Evolutionary conservation across 64 coral and sea anemone genomes (phyloP).

Genomic region (Trachythela sp.): DNA sequence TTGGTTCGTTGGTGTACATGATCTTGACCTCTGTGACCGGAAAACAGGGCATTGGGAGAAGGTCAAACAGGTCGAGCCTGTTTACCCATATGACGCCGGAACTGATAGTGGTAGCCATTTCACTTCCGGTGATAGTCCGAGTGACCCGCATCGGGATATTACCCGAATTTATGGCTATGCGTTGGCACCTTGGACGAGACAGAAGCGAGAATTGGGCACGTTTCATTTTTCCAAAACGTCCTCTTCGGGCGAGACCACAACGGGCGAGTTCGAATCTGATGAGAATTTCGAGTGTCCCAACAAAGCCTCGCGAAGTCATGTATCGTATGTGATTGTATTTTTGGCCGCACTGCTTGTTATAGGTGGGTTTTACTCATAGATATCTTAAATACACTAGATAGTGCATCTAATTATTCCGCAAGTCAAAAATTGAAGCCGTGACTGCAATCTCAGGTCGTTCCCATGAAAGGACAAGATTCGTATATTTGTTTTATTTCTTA

Average conservation of each 20-base stretch:
- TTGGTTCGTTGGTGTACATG: conserved; percentile 54
- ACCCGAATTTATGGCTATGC: not conserved
- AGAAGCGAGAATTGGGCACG: not conserved
- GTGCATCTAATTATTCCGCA: too few species aligned
- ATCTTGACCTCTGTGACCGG: conserved; percentile 34
- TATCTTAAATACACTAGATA: too few species aligned
- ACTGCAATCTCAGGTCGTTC: too few species aligned
- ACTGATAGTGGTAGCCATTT: conserved; percentile 37
- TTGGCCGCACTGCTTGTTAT: not conserved
- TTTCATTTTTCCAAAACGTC: not conserved
- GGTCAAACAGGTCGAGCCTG: not conserved
- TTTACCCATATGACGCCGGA: conserved; percentile 47
- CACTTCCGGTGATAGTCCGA: not conserved
- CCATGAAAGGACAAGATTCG: too few species aligned
- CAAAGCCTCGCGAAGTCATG: not conserved
- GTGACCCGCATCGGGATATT: conserved; percentile 11
- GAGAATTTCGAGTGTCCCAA: conserved; percentile 3
- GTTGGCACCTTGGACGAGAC: not conserved
- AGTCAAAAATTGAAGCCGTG: too few species aligned
- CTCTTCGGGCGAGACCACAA: not conserved
- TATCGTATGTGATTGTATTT: not conserved
- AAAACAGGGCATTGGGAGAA: conserved; percentile 7
- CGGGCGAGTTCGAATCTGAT: not conserved
- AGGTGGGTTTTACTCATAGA: not conserved
- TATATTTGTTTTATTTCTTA: too few species aligned